Conservation (phyloP, 2,888 invertebrate species). For the Molorchus minor region DNA sequence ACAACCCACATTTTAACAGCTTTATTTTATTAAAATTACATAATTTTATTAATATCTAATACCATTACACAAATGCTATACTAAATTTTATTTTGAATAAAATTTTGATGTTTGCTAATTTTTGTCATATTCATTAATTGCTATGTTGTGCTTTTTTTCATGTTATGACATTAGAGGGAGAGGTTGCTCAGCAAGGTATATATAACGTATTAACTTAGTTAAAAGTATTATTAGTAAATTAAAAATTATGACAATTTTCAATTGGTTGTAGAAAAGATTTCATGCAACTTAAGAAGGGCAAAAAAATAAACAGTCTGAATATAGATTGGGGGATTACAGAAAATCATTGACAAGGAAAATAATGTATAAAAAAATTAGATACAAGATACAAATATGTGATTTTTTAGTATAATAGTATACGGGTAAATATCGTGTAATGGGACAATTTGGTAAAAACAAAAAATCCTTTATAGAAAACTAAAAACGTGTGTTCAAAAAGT, state of each 20-base stretch:
- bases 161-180: slow-evolving; percentile 66
- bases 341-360: no score
- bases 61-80: neutral
- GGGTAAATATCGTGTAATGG: neutral
- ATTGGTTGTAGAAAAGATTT: neutral
- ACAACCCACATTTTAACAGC: no score
- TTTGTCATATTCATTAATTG: slow-evolving; percentile 24
- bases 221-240: neutral
- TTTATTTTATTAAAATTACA: no score
- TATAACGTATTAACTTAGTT: slow-evolving; percentile 39
- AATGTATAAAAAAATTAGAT: no score
- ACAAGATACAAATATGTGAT: neutral
- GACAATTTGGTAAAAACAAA: no score
- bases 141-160: slow-evolving; percentile 55
- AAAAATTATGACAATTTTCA: neutral
- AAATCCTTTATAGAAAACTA: no score
- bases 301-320: neutral
- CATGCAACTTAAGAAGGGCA: neutral
- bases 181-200: slow-evolving; percentile 73
- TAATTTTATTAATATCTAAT: slow-evolving; percentile 12
- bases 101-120: slow-evolving; percentile 28
- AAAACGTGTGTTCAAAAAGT: no score
- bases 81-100: no score
- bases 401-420: neutral
- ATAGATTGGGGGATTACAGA: no score